Conservation (phyloP, 2,797 vertebrate species). For the Holocentrus rufus region DNA sequence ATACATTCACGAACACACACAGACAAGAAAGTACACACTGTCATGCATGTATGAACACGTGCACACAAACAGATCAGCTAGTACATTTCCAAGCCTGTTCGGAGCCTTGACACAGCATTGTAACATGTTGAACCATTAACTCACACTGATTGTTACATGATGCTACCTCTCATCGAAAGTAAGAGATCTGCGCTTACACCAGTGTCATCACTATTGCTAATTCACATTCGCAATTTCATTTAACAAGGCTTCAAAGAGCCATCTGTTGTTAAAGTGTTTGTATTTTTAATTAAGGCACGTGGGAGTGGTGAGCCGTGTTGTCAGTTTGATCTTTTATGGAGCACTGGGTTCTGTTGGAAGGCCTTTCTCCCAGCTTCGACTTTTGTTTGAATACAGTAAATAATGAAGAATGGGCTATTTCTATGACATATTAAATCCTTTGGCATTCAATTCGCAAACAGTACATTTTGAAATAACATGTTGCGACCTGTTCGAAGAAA, state of each 20-base stretch:
- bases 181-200: not conserved
- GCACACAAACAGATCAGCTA: constrained; percentile 3
- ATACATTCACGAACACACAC: not conserved
- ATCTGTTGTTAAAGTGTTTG: not conserved
- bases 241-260: not conserved
- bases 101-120: not conserved
- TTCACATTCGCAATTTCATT: not conserved
- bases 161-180: not conserved
- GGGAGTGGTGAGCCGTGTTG: not conserved
- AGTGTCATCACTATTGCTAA: not conserved
- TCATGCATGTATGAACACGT: constrained; percentile 19
- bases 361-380: not conserved
- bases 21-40: constrained; percentile 15
- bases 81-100: constrained; percentile 60
- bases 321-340: constrained; percentile 1
- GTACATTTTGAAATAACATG: too few species aligned
- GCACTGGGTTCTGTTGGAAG: not conserved
- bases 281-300: too few species aligned
- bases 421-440: too few species aligned
- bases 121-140: not conserved
- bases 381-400: not conserved
- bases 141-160: not conserved
- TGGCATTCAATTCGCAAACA: too few species aligned
- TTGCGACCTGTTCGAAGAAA: too few species aligned
- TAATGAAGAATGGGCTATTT: not conserved